A percentile compares a stretch with the other conserved stretches of the same genome.
Evolutionary conservation across 2,888 invertebrate genomes (phyloP).

Genomic region (Eupithecia exiguata): DNA sequence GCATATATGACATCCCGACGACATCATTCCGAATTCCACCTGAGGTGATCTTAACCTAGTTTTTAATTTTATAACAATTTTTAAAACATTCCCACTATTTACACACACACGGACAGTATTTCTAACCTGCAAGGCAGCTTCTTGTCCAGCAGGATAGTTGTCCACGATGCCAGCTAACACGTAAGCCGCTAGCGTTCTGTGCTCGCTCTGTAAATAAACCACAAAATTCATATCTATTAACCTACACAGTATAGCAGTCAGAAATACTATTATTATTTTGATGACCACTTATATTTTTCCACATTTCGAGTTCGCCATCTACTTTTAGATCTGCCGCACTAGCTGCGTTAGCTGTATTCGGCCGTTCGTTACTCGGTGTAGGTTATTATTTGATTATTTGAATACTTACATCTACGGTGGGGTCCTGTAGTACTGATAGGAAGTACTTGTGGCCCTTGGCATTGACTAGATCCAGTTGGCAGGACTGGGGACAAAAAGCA

Average conservation of each 20-base stretch:
- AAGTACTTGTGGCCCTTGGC: conserved; percentile 98
- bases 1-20: neutral
- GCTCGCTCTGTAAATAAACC: conserved; percentile 85
- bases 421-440: conserved; percentile 94
- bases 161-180: conserved; percentile 97
- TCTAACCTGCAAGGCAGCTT: conserved; percentile 88
- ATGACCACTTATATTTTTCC: too few species aligned
- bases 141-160: conserved; percentile 94
- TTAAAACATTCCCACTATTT: too few species aligned
- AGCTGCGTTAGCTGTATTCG: neutral
- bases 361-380: neutral
- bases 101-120: too few species aligned
- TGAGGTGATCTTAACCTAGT: neutral
- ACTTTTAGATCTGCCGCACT: neutral
- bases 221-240: neutral
- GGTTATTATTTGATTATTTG: neutral
- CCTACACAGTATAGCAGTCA: neutral
- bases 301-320: neutral
- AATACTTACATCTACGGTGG: conserved; percentile 88
- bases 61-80: too few species aligned
- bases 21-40: neutral
- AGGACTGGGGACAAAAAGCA: conserved; percentile 85
- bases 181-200: conserved; percentile 97
- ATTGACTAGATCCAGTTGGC: conserved; percentile 96
- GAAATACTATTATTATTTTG: neutral